These are phyloP conservation scores for Troides oblongomaculatus DNA, from an alignment of 2,888 invertebrate species.

Conservation along the genomic window DNA sequence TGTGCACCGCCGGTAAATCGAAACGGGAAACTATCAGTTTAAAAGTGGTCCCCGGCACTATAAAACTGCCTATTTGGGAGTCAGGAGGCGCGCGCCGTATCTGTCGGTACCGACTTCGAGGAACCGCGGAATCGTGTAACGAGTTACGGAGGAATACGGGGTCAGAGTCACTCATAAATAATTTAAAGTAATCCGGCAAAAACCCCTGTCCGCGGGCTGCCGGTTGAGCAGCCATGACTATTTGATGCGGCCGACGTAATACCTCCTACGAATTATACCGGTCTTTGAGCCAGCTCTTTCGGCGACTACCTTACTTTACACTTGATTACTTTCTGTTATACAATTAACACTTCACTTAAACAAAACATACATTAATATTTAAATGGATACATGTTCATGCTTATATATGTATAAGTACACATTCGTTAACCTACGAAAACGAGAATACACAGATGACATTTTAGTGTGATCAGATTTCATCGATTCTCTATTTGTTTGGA, in stretches of 20 bases:
- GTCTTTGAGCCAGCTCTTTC: slow-evolving; percentile 41
- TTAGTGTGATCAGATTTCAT: too few relatives aligned
- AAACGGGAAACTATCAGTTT: slow-evolving; percentile 66
- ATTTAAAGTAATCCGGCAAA: slow-evolving; percentile 76
- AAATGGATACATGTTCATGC: not conserved
- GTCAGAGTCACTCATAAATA: slow-evolving; percentile 77
- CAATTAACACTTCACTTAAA: slow-evolving; percentile 9
- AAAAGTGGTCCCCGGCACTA: slow-evolving; percentile 58
- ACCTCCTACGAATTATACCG: slow-evolving; percentile 59
- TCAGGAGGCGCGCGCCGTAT: slow-evolving; percentile 53
- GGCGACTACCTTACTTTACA: slow-evolving; percentile 30
- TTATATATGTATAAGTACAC: too few relatives aligned
- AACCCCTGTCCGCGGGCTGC: slow-evolving; percentile 65
- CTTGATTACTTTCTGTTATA: slow-evolving; percentile 29
- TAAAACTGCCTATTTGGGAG: slow-evolving; percentile 68
- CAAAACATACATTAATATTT: not conserved
- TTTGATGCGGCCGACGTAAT: slow-evolving; percentile 62
- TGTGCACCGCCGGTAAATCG: slow-evolving; percentile 63
- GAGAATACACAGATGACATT: too few relatives aligned
- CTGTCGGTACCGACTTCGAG: slow-evolving; percentile 42
- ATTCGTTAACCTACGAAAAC: too few relatives aligned
- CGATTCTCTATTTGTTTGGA: too few relatives aligned
- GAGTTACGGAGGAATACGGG: slow-evolving; percentile 51
- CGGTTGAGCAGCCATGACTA: slow-evolving; percentile 60
- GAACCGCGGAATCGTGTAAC: slow-evolving; percentile 42